These are phyloP conservation scores for Macropus fuliginosus DNA, from an alignment of 2,797 vertebrate genomes.

Conservation along the genomic window DNA sequence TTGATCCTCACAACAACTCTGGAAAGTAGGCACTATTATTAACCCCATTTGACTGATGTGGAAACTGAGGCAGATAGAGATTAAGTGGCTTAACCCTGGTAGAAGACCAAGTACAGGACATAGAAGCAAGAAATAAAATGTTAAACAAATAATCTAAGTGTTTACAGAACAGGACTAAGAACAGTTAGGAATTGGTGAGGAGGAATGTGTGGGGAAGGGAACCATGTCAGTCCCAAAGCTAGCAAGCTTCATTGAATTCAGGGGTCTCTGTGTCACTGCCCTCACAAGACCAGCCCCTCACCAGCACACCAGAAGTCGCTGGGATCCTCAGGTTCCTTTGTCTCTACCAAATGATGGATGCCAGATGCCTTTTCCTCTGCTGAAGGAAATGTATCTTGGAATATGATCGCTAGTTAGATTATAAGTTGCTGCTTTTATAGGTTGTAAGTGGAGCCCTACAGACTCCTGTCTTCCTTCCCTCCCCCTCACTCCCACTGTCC, in stretches of 20 bases:
- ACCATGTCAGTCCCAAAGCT: not conserved
- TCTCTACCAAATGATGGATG: constrained; percentile 71
- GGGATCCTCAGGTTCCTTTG: not conserved
- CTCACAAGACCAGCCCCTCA: constrained; percentile 13
- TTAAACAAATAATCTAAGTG: not conserved
- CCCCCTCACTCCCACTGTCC: constrained; percentile 57
- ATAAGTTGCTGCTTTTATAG: constrained; percentile 77
- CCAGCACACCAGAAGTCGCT: constrained; percentile 36
- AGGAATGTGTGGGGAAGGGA: not conserved
- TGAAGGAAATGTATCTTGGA: constrained; percentile 66
- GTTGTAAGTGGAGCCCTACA: constrained; percentile 77
- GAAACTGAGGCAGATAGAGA: not conserved
- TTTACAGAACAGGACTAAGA: not conserved
- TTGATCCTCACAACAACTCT: not conserved
- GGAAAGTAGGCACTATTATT: not conserved
- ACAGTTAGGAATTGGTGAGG: not conserved
- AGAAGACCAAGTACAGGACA: not conserved
- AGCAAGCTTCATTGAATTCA: not conserved
- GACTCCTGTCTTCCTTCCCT: constrained; percentile 70
- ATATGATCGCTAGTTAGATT: constrained; percentile 61
- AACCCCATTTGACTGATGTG: not conserved
- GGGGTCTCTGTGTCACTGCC: not conserved
- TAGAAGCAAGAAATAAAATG: constrained; percentile 16
- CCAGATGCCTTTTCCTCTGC: constrained; percentile 72
- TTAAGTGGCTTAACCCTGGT: not conserved